Evolutionary conservation across 2,797 vertebrate species (phyloP).

Genomic region (Hipposideros larvatus): DNA sequence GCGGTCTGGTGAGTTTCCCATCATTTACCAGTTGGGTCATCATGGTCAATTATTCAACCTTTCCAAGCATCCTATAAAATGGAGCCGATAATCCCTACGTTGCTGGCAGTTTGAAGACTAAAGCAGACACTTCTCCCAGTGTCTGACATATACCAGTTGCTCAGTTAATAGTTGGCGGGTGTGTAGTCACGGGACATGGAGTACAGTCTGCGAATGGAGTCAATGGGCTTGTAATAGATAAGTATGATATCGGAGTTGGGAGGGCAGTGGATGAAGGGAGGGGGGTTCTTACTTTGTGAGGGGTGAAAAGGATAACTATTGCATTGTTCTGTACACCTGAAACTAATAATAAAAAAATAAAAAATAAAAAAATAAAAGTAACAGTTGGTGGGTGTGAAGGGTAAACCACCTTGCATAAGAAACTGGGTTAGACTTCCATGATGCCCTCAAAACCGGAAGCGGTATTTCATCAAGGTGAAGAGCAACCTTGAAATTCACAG

Average conservation of each 20-base stretch:
- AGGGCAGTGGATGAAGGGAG: too few species aligned
- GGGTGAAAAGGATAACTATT: too few species aligned
- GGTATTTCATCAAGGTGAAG: not conserved
- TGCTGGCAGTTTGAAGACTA: not conserved
- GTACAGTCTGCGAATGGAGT: too few species aligned
- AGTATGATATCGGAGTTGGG: too few species aligned
- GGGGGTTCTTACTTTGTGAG: too few species aligned
- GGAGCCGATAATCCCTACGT: not conserved
- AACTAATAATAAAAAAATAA: too few species aligned
- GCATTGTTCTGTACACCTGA: too few species aligned
- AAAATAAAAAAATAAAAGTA: not conserved
- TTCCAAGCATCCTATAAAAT: not conserved
- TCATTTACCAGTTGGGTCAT: not conserved
- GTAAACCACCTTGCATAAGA: constrained; percentile 13
- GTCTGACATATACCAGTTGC: not conserved
- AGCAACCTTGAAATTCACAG: constrained; percentile 13
- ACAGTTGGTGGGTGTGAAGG: not conserved
- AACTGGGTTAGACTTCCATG: not conserved
- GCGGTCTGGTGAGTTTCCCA: not conserved
- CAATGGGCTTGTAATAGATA: too few species aligned
- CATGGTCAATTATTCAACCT: not conserved
- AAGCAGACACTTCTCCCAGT: not conserved
- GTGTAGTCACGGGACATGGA: not conserved
- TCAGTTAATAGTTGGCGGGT: not conserved
- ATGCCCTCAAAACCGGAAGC: constrained; percentile 13